These are phyloP conservation scores for Paedocypris sp. DNA, from an alignment of 2,113 vertebrate genomes.

Conservation along the genomic window DNA sequence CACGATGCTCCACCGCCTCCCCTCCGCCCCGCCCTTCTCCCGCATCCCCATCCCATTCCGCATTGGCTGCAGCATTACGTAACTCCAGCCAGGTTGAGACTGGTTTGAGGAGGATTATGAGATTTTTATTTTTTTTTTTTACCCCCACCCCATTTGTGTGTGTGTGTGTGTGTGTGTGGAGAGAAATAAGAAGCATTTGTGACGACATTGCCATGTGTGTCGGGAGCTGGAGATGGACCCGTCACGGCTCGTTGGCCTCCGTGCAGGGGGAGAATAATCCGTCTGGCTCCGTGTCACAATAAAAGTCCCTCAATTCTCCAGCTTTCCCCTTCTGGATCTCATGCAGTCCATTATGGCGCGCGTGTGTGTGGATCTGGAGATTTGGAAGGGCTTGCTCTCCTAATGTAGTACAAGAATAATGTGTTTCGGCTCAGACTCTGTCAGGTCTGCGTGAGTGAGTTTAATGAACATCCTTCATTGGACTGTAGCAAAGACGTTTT, in stretches of 20 bases:
- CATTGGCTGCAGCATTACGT: slow-evolving; percentile 37
- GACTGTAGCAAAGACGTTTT: background rate
- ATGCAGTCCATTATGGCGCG: background rate
- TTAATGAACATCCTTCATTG: slow-evolving; percentile 3
- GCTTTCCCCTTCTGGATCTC: background rate
- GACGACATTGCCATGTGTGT: slow-evolving; percentile 18
- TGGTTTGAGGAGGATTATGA: slow-evolving; percentile 25
- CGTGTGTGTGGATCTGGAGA: slow-evolving; percentile 2
- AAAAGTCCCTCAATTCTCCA: slow-evolving; percentile 31
- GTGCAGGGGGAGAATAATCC: slow-evolving; percentile 36
- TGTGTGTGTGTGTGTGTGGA: background rate
- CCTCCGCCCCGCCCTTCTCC: background rate
- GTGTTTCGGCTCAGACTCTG: slow-evolving; percentile 4
- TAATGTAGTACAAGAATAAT: slow-evolving; percentile 15
- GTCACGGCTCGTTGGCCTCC: slow-evolving; percentile 43
- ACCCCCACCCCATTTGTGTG: too few species aligned
- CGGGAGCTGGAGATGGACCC: slow-evolving; percentile 32
- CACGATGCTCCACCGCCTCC: slow-evolving; percentile 15
- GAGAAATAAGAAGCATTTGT: slow-evolving; percentile 29
- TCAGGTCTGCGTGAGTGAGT: background rate
- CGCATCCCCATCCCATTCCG: background rate
- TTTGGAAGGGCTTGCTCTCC: background rate
- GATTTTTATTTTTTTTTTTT: slow-evolving; percentile 6
- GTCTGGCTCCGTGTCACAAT: slow-evolving; percentile 35
- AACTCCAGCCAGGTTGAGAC: slow-evolving; percentile 29